Conservation (phyloP, 2,888 invertebrate species). For the Ophion costatus region DNA sequence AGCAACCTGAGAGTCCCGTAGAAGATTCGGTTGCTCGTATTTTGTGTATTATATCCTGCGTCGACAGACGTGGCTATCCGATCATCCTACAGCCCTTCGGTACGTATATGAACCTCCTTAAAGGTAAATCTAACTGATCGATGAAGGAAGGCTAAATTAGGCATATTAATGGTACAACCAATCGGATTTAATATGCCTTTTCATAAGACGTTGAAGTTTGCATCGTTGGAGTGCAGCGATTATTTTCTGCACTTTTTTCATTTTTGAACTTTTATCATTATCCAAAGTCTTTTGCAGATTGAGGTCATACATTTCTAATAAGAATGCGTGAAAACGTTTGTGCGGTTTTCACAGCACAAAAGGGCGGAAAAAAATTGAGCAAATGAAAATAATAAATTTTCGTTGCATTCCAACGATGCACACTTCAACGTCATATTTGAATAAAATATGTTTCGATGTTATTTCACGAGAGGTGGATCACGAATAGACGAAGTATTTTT, state of each 20-base stretch:
- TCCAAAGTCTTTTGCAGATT: too few species aligned
- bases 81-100: slow-evolving; percentile 22
- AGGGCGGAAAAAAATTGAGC: too few species aligned
- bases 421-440: too few species aligned
- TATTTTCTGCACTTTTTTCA: too few species aligned
- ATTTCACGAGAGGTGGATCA: background rate
- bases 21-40: slow-evolving; percentile 76
- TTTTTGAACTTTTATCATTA: too few species aligned
- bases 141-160: background rate
- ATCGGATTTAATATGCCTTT: background rate
- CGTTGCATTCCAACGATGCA: too few species aligned
- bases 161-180: background rate
- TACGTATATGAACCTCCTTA: background rate
- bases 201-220: too few species aligned
- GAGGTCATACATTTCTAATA: too few species aligned
- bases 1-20: slow-evolving; percentile 75
- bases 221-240: too few species aligned
- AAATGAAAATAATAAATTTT: too few species aligned
- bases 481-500: background rate
- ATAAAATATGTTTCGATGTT: background rate
- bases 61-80: slow-evolving; percentile 46
- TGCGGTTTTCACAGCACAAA: too few species aligned
- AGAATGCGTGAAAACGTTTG: too few species aligned
- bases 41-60: slow-evolving; percentile 72
- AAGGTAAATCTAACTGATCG: background rate